phyloP scores from a whole-genome alignment of 1,140 invertebrate genomes.

The Bombus breviceps region DNA sequence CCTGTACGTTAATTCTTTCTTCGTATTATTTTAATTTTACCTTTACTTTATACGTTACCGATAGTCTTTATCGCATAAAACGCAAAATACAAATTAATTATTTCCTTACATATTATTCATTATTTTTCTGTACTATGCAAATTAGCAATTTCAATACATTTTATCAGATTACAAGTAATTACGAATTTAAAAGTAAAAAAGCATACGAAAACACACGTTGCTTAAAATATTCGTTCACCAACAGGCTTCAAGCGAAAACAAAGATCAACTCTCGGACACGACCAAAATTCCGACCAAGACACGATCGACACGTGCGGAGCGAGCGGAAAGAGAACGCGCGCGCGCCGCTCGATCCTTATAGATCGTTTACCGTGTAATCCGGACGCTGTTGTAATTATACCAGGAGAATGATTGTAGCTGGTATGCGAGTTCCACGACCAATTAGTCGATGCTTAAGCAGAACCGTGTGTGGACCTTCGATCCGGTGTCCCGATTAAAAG shows the following conservation, averaged over 20 bases:
- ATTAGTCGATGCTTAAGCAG: constrained; percentile 30
- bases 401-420: constrained; percentile 11
- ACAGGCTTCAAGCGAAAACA: neutral
- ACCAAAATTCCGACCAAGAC: neutral
- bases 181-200: too few relatives aligned
- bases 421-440: constrained; percentile 16
- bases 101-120: too few relatives aligned
- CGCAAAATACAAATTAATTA: too few relatives aligned
- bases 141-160: neutral
- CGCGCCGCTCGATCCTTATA: neutral
- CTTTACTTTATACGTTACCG: neutral
- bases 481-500: neutral
- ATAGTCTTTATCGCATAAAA: too few relatives aligned
- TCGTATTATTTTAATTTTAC: neutral
- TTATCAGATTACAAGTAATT: neutral
- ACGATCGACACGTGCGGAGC: neutral
- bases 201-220: neutral
- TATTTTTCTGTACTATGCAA: neutral
- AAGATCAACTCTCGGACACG: too few relatives aligned
- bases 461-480: neutral
- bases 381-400: constrained; percentile 3
- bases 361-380: constrained; percentile 24
- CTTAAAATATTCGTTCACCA: neutral
- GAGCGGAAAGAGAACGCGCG: neutral
- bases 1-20: neutral